Base-by-base conservation (phyloP, 2,888 invertebrate genomes). In the Oxycera nigricornis region DNA sequence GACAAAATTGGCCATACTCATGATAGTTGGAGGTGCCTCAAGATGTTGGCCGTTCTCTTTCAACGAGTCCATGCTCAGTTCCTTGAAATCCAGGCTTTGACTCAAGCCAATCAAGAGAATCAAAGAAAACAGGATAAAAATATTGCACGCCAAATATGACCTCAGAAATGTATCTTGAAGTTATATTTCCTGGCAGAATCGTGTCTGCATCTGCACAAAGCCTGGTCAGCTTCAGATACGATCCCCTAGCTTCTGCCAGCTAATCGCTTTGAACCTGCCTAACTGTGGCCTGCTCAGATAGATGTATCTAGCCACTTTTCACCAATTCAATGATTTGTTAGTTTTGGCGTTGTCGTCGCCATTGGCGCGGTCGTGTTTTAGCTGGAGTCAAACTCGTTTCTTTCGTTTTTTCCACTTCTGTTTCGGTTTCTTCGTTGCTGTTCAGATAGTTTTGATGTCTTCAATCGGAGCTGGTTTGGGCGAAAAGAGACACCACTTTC, bases 401-500 rank as follows among this genome's bases (percentile, higher is more conserved):
- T 24, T 24, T 24, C 46, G 14, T 46, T 46, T 46, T 46, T n/a
- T 46, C 14, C 50, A n/a, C 50, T 50, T n/a, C 50, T 50, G 1
- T 6, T n/a, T 55, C 20, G 20, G 28, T 30, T 30, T n/a, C 59
- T 28, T 59, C 59, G 11, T 4, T 59, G 4, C 59, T 28, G 30
- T 30, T 59, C 17, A 17, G 30, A 59, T 59, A 17, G 30, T 14
- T 59, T 30, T n/a, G 59, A 30, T 59, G 28, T 28, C 59, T 2
- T 30, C 59, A 59, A 59, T 59, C 59, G 9, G 30, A 28, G 28
- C 30, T 59, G 26, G 59, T 59, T 59, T 59, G 11, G 59, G n/a
- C 59, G 30, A 30, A 59, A 59, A 30, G 30, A 59, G 9, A n/a
- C 30, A 26, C 59, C 59, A 59, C 59, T 59, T 59, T 59, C 59